Conservation (phyloP, 2,113 vertebrate genomes). For the Ariopsis seemanni region DNA sequence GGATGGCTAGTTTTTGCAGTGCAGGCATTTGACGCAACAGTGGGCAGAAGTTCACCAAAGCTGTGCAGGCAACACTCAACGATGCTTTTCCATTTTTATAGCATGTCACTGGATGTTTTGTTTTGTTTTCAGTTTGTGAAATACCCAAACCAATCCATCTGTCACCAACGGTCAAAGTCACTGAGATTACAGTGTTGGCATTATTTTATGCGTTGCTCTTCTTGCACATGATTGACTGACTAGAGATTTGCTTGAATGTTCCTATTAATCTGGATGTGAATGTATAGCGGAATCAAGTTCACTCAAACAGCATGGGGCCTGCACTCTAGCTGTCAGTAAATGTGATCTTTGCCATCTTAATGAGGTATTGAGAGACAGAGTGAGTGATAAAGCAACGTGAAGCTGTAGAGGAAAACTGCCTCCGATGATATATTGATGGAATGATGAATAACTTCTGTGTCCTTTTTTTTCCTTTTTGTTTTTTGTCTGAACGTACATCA, state of each 20-base stretch:
- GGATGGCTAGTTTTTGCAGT: too few species aligned
- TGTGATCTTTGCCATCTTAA: slow-evolving; percentile 25
- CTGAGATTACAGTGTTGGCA: neutral
- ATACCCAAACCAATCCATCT: neutral
- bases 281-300: neutral
- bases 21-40: neutral
- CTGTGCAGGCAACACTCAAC: neutral
- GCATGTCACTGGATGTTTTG: neutral
- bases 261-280: neutral
- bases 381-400: neutral
- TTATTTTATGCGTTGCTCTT: neutral
- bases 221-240: neutral
- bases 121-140: neutral
- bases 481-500: slow-evolving; percentile 51
- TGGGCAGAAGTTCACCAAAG: neutral
- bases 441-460: slow-evolving; percentile 64
- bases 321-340: slow-evolving; percentile 13
- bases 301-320: neutral
- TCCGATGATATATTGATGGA: slow-evolving; percentile 69
- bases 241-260: neutral
- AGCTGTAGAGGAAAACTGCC: slow-evolving; percentile 46
- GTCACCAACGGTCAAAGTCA: neutral
- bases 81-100: neutral
- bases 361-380: slow-evolving; percentile 22
- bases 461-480: slow-evolving; percentile 39